These are phyloP conservation scores for Plutomurus gul DNA, from an alignment of 1,140 invertebrate species.

Conservation along the genomic window DNA sequence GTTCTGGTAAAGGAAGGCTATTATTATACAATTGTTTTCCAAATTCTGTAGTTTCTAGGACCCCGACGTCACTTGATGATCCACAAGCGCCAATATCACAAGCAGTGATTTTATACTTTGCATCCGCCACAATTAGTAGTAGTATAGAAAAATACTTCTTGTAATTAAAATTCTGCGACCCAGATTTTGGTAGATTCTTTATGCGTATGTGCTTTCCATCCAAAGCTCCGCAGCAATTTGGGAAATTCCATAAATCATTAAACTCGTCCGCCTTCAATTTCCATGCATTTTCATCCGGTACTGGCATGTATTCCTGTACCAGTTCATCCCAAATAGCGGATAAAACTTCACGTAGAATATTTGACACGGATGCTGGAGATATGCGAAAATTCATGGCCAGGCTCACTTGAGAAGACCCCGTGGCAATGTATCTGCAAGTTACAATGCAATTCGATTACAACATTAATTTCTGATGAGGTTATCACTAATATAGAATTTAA, in stretches of 20 bases:
- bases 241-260: conserved; percentile 55
- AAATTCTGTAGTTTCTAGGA: background rate
- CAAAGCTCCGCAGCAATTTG: conserved; percentile 55
- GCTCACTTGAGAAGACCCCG: conserved; percentile 6
- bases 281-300: conserved; percentile 54
- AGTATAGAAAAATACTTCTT: conserved; percentile 56
- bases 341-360: conserved; percentile 10
- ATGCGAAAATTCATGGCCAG: conserved; percentile 13
- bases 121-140: conserved; percentile 54
- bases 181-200: conserved; percentile 50
- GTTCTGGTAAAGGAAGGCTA: background rate
- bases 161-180: conserved; percentile 60
- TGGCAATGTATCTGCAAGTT: conserved; percentile 38
- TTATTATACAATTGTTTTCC: background rate
- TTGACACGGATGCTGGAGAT: background rate
- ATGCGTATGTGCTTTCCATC: conserved; percentile 57
- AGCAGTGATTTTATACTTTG: conserved; percentile 54
- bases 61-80: conserved; percentile 40
- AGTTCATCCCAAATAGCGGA: conserved; percentile 6
- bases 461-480: background rate
- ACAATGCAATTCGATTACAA: too few species aligned
- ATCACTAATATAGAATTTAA: background rate
- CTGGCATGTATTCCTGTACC: conserved; percentile 35
- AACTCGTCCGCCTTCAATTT: conserved; percentile 54
- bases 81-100: conserved; percentile 56